Conservation (phyloP, 2,113 vertebrate genomes). For the Podarcis muralis region DNA sequence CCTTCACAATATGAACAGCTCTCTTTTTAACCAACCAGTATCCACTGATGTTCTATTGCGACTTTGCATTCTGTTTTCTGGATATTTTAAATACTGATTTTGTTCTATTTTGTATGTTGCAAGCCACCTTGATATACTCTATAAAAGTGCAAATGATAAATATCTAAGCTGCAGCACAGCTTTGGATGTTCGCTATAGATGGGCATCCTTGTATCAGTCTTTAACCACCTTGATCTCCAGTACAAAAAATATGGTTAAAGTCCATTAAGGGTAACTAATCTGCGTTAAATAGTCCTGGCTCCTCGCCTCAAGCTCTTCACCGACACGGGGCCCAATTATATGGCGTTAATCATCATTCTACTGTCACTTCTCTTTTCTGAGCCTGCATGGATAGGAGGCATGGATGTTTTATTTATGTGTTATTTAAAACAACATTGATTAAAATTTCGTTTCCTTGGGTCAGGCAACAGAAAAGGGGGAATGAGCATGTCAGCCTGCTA, state of each 20-base stretch:
- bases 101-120: too few relatives aligned
- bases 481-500: background rate
- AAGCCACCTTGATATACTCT: too few relatives aligned
- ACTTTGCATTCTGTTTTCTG: too few relatives aligned
- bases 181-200: background rate
- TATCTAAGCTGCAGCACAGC: too few relatives aligned
- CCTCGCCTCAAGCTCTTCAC: background rate
- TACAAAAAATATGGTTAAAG: background rate
- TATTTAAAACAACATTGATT: background rate
- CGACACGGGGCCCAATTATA: background rate
- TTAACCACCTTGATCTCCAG: background rate
- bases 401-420: background rate
- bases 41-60: too few relatives aligned
- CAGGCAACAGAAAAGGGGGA: background rate
- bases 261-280: background rate
- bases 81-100: too few relatives aligned
- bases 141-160: too few relatives aligned
- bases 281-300: slow-evolving; percentile 15
- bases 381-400: background rate
- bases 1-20: too few relatives aligned
- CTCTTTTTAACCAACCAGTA: too few relatives aligned
- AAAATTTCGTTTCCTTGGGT: background rate
- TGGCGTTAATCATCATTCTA: background rate
- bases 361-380: background rate
- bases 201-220: background rate